phyloP scores from a whole-genome alignment of 64 coral and sea anemone species.

The Montipora capricornis region DNA sequence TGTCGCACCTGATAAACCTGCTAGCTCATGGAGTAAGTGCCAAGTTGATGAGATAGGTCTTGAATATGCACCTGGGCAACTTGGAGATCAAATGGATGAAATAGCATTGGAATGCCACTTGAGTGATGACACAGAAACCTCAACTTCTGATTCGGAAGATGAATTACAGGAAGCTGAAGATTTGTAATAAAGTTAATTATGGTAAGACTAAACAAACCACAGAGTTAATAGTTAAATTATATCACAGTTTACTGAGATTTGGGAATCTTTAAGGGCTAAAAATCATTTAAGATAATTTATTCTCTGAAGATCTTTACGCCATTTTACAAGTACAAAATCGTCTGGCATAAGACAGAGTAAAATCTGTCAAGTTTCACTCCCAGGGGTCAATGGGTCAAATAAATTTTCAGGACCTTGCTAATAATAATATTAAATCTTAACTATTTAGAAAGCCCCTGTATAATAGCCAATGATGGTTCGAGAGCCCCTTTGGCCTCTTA shows the following conservation, averaged over 20 bases:
- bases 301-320: no score
- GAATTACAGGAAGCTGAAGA: neutral
- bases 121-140: conserved; percentile 11
- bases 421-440: no score
- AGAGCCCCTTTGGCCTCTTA: no score
- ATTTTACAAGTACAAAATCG: no score
- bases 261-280: no score
- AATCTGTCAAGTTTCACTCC: no score
- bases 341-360: no score
- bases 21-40: neutral
- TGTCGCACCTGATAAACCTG: neutral
- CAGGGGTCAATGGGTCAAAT: no score
- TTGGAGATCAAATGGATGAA: neutral
- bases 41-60: conserved; percentile 1
- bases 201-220: neutral
- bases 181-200: neutral
- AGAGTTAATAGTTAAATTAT: neutral
- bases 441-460: no score
- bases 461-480: no score
- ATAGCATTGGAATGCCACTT: conserved; percentile 25
- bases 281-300: no score
- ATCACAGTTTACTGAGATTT: neutral
- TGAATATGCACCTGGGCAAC: neutral
- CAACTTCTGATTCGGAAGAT: conserved; percentile 3
- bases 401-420: no score